Base-by-base conservation (phyloP, 2,888 invertebrate genomes). In the Macrosoma leucophasiata region DNA sequence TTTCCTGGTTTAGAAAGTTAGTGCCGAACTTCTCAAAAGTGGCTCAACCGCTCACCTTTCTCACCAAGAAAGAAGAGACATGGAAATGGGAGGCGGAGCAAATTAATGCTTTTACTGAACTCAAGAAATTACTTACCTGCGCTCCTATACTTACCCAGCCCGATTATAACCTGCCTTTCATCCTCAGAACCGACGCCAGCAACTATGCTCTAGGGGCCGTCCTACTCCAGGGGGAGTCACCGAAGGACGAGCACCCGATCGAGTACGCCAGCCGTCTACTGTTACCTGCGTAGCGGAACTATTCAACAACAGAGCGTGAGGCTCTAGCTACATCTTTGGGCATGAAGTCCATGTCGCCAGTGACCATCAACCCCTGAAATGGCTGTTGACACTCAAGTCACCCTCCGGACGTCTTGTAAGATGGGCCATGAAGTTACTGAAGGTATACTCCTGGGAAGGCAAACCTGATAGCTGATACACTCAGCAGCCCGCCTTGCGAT, bases 361-460 rank as follows among this genome's bases (percentile, higher is more conserved):
- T 1, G 78, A 79, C 43, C 79, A 78, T 41, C 65, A 67, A 41
- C 68, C 78, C 0, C 48, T 86, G 6, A 54, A 54, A 29, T 79
- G 75, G 70, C 39, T 85, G 4, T 40, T 69, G 38, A 45, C 51
- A n/a, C n/a, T n/a, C n/a, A 71, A 73, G 37, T 54, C 72, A 4
- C 65, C 67, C 0, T 53, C 58, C n/a, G 72, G 73, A 7, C 37
- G 78, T 17, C 40, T 85, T 0, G 66, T 64, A 0, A 41, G 79
- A 20, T 85, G 79, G 84, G 65, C 68, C 0, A 24, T 82, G 5
- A 37, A 48, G 7, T 35, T 84, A 1, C 67, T 53, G 5, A 73
- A 34, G 46, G 7, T 68, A 79, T 34, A 51, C 58, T 2, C 66
- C 63, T 0, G 76, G 77, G 1, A 58, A 48, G 15, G 39, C 34